These are phyloP conservation scores for Cactoblastis cactorum DNA, from an alignment of 2,888 invertebrate species.

Conservation along the genomic window DNA sequence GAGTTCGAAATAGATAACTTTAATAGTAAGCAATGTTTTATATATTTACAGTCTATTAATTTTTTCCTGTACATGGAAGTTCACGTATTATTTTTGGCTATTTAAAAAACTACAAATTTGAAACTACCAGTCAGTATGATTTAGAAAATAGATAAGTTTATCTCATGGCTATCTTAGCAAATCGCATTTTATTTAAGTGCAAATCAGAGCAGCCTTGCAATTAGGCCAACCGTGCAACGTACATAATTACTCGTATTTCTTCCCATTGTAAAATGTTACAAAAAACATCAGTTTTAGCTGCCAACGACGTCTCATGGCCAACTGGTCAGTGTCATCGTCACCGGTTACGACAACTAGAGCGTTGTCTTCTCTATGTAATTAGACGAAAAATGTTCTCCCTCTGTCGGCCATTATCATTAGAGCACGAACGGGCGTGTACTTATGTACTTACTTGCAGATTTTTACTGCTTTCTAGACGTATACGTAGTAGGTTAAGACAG, in stretches of 20 bases:
- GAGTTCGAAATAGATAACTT: background rate
- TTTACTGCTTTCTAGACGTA: conserved; percentile 18
- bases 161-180: background rate
- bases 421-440: background rate
- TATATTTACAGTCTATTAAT: background rate
- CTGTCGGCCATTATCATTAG: conserved; percentile 9
- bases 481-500: conserved; percentile 13
- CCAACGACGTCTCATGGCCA: conserved; percentile 18
- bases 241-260: background rate
- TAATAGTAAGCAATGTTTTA: background rate
- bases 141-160: background rate
- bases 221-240: background rate
- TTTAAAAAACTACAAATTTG: too few relatives aligned
- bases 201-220: background rate
- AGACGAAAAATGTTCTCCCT: conserved; percentile 13
- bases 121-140: too few relatives aligned
- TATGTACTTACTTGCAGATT: background rate
- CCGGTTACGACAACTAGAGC: conserved; percentile 14
- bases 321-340: conserved; percentile 12
- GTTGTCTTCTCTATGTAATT: conserved; percentile 14
- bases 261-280: conserved; percentile 5
- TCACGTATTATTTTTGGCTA: too few relatives aligned
- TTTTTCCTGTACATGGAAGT: too few relatives aligned
- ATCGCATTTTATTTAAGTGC: background rate
- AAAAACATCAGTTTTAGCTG: conserved; percentile 20